Conservation (phyloP, 1,140 invertebrate species). For the Drosophila saltans region DNA sequence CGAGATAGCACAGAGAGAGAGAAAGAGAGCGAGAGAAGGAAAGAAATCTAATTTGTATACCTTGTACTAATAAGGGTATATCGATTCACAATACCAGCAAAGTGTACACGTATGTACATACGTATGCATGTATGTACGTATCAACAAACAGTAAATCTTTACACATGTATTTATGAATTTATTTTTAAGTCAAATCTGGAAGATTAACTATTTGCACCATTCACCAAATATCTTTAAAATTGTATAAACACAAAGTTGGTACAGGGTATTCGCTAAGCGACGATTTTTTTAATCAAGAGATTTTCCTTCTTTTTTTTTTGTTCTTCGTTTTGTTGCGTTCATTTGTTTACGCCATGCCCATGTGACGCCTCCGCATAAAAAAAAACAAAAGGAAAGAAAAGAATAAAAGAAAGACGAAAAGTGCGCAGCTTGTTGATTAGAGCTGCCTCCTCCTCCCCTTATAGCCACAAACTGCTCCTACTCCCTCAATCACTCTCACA, state of each 20-base stretch:
- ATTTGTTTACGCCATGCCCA: slow-evolving; percentile 66
- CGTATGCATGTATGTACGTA: too few relatives aligned
- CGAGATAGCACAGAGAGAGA: slow-evolving; percentile 15
- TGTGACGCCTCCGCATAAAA: slow-evolving; percentile 32
- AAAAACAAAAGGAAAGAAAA: slow-evolving; percentile 13
- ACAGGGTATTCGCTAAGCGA: neutral
- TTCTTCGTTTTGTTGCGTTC: slow-evolving; percentile 51
- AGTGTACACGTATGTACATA: too few relatives aligned
- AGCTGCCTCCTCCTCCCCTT: neutral
- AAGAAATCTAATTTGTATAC: slow-evolving; percentile 31
- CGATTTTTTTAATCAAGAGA: neutral
- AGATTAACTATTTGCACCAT: too few relatives aligned
- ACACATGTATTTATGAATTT: too few relatives aligned
- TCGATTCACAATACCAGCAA: too few relatives aligned
- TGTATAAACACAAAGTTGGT: too few relatives aligned
- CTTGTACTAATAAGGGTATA: neutral
- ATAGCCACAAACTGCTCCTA: neutral
- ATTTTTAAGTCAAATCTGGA: too few relatives aligned
- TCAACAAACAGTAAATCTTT: too few relatives aligned
- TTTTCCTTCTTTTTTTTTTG: slow-evolving; percentile 17
- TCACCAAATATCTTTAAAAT: neutral
- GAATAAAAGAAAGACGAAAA: slow-evolving; percentile 11
- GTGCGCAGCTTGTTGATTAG: slow-evolving; percentile 54
- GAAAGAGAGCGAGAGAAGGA: slow-evolving; percentile 1
- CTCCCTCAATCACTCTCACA: neutral